Conservation (phyloP, 2,797 vertebrate species). For the Thripadectes ignobilis region DNA sequence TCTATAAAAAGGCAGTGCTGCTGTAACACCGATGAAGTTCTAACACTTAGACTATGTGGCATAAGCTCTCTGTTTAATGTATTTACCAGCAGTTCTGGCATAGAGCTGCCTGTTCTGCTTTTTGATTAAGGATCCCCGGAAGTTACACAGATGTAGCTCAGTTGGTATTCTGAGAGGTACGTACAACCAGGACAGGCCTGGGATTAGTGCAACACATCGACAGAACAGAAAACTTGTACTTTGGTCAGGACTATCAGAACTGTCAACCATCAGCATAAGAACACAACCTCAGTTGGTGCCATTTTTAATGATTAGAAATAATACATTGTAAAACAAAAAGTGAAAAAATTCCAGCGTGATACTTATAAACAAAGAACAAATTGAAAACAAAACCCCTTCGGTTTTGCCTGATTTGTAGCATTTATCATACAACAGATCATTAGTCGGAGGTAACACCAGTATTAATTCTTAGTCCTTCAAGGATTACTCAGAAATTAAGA, state of each 20-base stretch:
- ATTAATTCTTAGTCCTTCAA: slow-evolving; percentile 8
- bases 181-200: not conserved
- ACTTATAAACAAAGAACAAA: slow-evolving; percentile 61
- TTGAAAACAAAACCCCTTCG: not conserved
- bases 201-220: not conserved
- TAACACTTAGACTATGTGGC: not conserved
- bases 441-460: slow-evolving; percentile 52
- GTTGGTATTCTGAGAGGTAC: not conserved
- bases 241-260: not conserved
- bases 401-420: slow-evolving; percentile 23
- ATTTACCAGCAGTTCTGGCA: not conserved
- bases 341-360: slow-evolving; percentile 45
- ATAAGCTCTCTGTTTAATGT: not conserved
- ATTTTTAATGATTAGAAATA: slow-evolving; percentile 63
- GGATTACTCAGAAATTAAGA: slow-evolving; percentile 32
- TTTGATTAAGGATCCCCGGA: not conserved
- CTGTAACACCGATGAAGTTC: not conserved
- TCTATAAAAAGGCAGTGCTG: not conserved
- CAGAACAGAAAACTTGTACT: not conserved
- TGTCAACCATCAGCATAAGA: slow-evolving; percentile 35
- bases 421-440: slow-evolving; percentile 38
- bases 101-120: not conserved
- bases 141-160: not conserved
- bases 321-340: slow-evolving; percentile 51
- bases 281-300: slow-evolving; percentile 52